phyloP scores from a whole-genome alignment of 2,888 invertebrate species.

The Operophtera brumata region DNA sequence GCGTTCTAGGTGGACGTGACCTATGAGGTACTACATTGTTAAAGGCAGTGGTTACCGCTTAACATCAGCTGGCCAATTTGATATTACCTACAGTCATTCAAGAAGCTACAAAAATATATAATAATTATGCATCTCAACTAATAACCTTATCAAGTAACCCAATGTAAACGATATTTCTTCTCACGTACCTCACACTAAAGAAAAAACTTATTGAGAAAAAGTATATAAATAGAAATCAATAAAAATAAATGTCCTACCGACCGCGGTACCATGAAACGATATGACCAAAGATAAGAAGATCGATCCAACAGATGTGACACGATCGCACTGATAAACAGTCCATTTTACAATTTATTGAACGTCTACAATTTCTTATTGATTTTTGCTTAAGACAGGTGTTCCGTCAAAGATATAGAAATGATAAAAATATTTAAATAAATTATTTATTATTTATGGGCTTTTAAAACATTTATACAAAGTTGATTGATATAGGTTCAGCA shows the following conservation, averaged over 20 bases:
- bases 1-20: too few relatives aligned
- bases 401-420: background rate
- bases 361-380: conserved; percentile 18
- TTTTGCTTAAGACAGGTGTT: conserved; percentile 6
- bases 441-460: too few relatives aligned
- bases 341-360: conserved; percentile 25
- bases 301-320: conserved; percentile 31
- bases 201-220: conserved; percentile 7
- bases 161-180: conserved; percentile 7
- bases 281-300: conserved; percentile 28
- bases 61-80: too few relatives aligned
- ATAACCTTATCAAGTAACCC: conserved; percentile 11
- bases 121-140: background rate
- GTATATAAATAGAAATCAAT: conserved; percentile 21
- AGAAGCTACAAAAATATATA: background rate
- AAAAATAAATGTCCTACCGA: conserved; percentile 23
- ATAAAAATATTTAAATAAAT: too few relatives aligned
- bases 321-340: conserved; percentile 21
- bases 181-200: background rate
- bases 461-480: too few relatives aligned
- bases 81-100: too few relatives aligned
- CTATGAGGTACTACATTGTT: too few relatives aligned
- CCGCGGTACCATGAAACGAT: conserved; percentile 23
- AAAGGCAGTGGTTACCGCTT: too few relatives aligned
- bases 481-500: too few relatives aligned